Evolutionary conservation across 2,797 vertebrate genomes (phyloP), one percentile per base, ranked within the genome.

Genomic region (Coccyzus lansbergi): DNA sequence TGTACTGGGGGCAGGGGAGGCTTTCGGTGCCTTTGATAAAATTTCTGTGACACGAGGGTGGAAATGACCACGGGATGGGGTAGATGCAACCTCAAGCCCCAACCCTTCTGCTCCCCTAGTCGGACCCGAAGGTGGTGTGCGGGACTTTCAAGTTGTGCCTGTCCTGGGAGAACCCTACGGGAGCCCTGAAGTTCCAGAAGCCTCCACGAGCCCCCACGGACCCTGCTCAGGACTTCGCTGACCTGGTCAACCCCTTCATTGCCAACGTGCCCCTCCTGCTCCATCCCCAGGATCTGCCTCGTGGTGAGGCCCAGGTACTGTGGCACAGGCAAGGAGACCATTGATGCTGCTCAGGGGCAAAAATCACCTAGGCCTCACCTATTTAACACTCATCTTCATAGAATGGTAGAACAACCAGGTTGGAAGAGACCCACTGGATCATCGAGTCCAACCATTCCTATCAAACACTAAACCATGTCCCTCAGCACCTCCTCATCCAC

Each of bases 251-350:
- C n/a, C 99, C 99, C 16, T 98, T 99, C 96, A 97, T 99, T 19
- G 90, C 99, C 75, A 99, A 99, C 6, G 95, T 99, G 71, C 99
- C 99, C 8, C 97, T 98, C 65, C 98, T 99, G 83, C 98, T 99
- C 22, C 98, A 98, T 67, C 99, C 99, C 34, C 98, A 99, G 97
- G 92, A 98, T 6, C 46, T 55, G 12, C 60, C 93, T 31, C 96
- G 1, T 0, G 6, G 22, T 1, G 5, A 93, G 60, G 22, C 62
- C 15, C 90, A 95, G 95, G 95, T 96, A 95, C 81, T 0, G 1
- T 2, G 42, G 31, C 84, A 68, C 19, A 2, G 58, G 49, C n/a
- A 3, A 2, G 59, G 21, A 9, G 2, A 31, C 15, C 9, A 9
- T 25, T 26, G 33, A 56, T 36, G 63, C 31, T 65, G 20, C 25